Evolutionary conservation across 2,888 invertebrate genomes (phyloP), one percentile per base, ranked within the genome.

Genomic region (Dicroscelio sp.): DNA sequence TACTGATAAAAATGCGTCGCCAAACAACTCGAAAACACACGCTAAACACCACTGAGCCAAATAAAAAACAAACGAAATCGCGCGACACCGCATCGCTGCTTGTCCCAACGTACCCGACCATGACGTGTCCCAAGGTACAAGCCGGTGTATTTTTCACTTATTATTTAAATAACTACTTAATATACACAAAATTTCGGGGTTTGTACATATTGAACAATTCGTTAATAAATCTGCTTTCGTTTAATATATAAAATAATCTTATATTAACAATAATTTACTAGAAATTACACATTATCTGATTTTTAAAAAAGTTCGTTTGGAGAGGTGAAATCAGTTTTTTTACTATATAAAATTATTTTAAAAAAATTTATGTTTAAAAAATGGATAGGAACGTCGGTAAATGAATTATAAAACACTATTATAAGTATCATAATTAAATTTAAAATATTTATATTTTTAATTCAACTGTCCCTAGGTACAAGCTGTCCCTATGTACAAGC

Each of bases 121-220:
- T 73, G 38, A n/a, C 52, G 58, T 76, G 60, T 76, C 76, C 60
- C 76, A 76, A 76, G 35, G 60, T 52, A 35, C 35, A 76, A 58
- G 76, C 76, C 58, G 17, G 58, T 60, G 38, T 25, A 35, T 76
- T 76, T 76, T 76, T 25, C 23, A 20, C 71, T 71, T 43, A 10
- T 71, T 71, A 71, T 71, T 43, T 48, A 71, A 71, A 20, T 48
- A 43, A 48, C 71, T 4, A 3, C 43, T 71, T 48, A 43, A 71
- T 71, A n/a, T 48, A 71, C 8, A 71, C 8, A 12, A 71, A 71
- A 2, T 58, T 58, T 1, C 17, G 25, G 25, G 58, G 58, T 58
- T 58, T 20, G 2, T 20, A 12, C 58, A 58, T 12, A 58, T 3
- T 2, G n/a, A 1, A 58, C 2, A 10, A 6, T 58, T 58, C 58